Base-by-base conservation (phyloP, 1,140 invertebrate species). In the Dryas iulia region DNA sequence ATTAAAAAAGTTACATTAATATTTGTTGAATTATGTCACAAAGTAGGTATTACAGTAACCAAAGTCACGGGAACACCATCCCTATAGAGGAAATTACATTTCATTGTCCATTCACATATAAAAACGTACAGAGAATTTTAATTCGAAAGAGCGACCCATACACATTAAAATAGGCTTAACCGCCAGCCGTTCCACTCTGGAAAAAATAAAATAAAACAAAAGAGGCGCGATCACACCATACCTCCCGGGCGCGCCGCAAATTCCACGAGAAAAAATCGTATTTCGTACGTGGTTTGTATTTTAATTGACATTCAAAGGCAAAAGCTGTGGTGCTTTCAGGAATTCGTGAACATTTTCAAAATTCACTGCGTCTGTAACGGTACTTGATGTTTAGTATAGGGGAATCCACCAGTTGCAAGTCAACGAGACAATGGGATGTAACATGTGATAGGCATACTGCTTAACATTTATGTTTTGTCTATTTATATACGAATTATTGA, bases 221-320 rank as follows among this genome's bases (percentile, higher is more conserved):
- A 86, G 82, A 87, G 82, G 83, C 85, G 84, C 83, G 83, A 83
- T 88, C 82, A 84, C 83, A 85, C 86, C 84, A 89, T 89, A 89
- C 86, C 86, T 89, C 86, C 74, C 79, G 83, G 81, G 82, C 89
- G 81, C 83, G 82, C 89, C 86, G 82, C 89, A 88, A 89, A 91
- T 91, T 87, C 89, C 89, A 79, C 74, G 76, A 84, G 87, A 89
- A 90, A 90, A 90, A 89, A 87, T 90, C 87, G 87, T 87, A 88
- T 90, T 89, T 87, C 84, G 86, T 81, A 90, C 91, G 90, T 86
- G 86, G 81, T 91, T 90, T 92, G 91, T 92, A 92, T 92, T 92
- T 91, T 91, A 92, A 92, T 92, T 91, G 89, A 91, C 88, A 82
- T 89, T 86, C 84, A 86, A 72, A 77, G 71, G 74, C 72, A 75